Evolutionary conservation across 2,797 vertebrate genomes (phyloP).

Genomic region (Lutjanus campechanus): DNA sequence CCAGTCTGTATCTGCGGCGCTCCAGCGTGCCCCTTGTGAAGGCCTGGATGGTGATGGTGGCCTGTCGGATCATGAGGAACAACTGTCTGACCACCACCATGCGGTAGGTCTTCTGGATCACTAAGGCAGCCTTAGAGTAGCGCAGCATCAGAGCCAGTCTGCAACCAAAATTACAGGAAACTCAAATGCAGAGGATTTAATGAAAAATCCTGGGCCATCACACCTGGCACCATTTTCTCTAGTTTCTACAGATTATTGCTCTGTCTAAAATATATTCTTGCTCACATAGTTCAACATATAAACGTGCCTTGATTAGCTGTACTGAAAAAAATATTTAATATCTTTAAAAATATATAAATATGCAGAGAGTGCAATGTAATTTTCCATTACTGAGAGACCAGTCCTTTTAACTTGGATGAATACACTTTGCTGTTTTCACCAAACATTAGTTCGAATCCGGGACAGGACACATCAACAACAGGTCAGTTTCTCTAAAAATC

Average conservation of each 20-base stretch:
- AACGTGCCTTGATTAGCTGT: not conserved
- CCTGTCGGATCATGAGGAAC: slow-evolving; percentile 73
- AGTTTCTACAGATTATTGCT: not conserved
- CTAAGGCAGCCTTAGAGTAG: slow-evolving; percentile 81
- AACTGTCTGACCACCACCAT: slow-evolving; percentile 78
- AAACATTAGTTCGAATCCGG: not conserved
- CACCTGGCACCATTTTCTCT: not conserved
- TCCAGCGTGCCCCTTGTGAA: slow-evolving; percentile 80
- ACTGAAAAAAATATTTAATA: not conserved
- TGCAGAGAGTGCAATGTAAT: too few species aligned
- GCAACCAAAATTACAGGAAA: not conserved
- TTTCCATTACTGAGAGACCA: not conserved
- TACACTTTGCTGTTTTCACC: too few species aligned
- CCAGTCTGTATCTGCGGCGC: slow-evolving; percentile 72
- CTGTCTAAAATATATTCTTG: not conserved
- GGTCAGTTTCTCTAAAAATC: not conserved
- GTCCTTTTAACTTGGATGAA: not conserved
- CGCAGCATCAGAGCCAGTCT: slow-evolving; percentile 77
- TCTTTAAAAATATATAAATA: not conserved
- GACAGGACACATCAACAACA: not conserved
- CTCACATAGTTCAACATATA: not conserved
- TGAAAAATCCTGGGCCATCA: not conserved
- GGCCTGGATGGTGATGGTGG: slow-evolving; percentile 85
- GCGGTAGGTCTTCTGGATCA: slow-evolving; percentile 84
- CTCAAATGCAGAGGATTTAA: not conserved